Percentiles rank a stretch among this genome's conserved stretches.
Evolutionary conservation across 2,113 vertebrate genomes (phyloP).

Genomic region (Crotalus viridis): DNA sequence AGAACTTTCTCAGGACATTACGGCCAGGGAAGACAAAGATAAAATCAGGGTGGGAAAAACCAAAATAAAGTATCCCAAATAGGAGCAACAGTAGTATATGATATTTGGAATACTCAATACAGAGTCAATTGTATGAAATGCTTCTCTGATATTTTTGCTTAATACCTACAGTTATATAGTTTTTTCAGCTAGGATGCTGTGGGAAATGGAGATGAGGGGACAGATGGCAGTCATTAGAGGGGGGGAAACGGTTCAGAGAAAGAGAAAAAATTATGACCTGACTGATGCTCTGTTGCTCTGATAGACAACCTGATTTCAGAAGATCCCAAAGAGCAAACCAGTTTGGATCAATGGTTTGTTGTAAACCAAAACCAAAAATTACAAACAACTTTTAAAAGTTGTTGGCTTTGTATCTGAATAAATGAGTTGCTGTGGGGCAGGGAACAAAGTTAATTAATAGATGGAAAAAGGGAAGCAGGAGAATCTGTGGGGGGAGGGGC

Average conservation of each 20-base stretch:
- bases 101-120: neutral
- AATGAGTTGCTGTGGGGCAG: neutral
- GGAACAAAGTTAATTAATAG: neutral
- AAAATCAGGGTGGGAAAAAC: neutral
- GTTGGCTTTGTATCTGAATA: neutral
- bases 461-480: neutral
- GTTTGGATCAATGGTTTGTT: neutral
- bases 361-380: neutral
- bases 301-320: neutral
- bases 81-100: neutral
- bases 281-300: neutral
- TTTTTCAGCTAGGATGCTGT: neutral
- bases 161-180: neutral
- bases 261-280: neutral
- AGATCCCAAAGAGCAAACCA: neutral
- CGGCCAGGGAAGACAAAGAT: neutral
- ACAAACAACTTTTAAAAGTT: neutral
- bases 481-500: neutral
- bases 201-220: neutral
- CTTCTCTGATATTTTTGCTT: neutral
- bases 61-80: neutral
- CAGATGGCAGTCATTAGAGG: neutral
- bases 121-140: neutral
- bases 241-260: too few relatives aligned
- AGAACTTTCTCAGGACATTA: neutral